phyloP scores from a whole-genome alignment of 2,888 invertebrate species.

The Pogonocherus hispidulus region DNA sequence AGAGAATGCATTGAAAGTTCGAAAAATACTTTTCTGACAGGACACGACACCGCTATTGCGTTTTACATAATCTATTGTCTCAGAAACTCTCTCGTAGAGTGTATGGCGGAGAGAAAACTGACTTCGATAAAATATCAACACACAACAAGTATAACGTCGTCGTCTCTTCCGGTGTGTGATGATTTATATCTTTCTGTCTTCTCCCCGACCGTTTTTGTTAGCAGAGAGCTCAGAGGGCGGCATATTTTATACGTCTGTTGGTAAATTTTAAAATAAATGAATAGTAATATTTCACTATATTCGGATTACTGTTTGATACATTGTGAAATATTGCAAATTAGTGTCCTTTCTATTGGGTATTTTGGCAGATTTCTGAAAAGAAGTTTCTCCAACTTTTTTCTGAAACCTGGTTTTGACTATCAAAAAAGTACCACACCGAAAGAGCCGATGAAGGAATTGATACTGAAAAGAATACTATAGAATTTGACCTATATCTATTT shows the following conservation, averaged over 20 bases:
- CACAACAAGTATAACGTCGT: slow-evolving; percentile 29
- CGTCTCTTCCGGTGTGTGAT: slow-evolving; percentile 27
- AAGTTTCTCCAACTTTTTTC: too few species aligned
- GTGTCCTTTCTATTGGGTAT: too few species aligned
- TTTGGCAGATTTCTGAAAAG: too few species aligned
- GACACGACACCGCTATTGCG: not conserved
- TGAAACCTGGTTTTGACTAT: too few species aligned
- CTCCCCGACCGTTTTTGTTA: not conserved
- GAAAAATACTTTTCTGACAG: not conserved
- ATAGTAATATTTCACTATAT: slow-evolving; percentile 4
- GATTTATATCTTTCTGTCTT: slow-evolving; percentile 29
- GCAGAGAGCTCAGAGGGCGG: not conserved
- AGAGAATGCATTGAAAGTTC: not conserved
- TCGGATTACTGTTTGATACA: too few species aligned
- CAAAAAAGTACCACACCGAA: too few species aligned
- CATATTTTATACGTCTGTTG: not conserved
- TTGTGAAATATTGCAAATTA: too few species aligned
- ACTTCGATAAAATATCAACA: slow-evolving; percentile 31
- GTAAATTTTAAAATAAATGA: slow-evolving; percentile 24
- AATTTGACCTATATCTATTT: too few species aligned
- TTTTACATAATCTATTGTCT: slow-evolving; percentile 29
- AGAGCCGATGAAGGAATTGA: too few species aligned
- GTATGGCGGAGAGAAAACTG: slow-evolving; percentile 21
- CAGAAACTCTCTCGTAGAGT: slow-evolving; percentile 1
- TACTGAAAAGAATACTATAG: too few species aligned